These are phyloP conservation scores for Rhabdomys dilectus DNA, from an alignment of 2,113 vertebrate genomes.

Conservation along the genomic window DNA sequence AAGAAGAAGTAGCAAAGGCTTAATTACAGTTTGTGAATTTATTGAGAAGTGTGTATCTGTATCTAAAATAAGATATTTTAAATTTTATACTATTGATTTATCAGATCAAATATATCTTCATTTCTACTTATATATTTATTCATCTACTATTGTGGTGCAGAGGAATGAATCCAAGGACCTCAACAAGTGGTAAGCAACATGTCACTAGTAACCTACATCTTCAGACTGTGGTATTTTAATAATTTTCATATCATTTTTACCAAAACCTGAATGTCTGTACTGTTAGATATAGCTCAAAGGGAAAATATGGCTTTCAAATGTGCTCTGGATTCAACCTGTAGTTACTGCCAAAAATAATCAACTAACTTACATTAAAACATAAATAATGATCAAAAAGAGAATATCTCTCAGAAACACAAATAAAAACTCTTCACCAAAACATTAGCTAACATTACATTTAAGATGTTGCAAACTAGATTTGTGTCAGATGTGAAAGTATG, in stretches of 20 bases:
- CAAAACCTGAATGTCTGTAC: background rate
- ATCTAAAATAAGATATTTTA: conserved; percentile 30
- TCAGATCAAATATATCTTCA: background rate
- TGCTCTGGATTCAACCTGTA: background rate
- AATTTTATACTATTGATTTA: background rate
- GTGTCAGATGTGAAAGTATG: background rate
- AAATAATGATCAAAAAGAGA: background rate
- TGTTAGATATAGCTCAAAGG: background rate
- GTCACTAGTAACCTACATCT: background rate
- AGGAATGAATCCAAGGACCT: background rate
- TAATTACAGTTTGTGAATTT: background rate
- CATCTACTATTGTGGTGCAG: background rate
- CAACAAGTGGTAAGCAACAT: background rate
- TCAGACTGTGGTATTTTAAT: background rate
- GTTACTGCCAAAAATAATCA: background rate
- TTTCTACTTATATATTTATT: background rate
- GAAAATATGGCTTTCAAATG: background rate
- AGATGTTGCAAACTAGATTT: background rate
- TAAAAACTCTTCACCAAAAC: background rate
- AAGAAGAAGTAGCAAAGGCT: background rate
- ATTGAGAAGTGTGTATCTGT: background rate
- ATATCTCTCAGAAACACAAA: background rate
- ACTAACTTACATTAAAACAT: background rate
- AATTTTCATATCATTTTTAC: background rate
- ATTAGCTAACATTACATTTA: background rate